Evolutionary conservation across 1,140 invertebrate species (phyloP), one percentile per base, ranked within the genome.

Genomic region (Penaeus chinensis): DNA sequence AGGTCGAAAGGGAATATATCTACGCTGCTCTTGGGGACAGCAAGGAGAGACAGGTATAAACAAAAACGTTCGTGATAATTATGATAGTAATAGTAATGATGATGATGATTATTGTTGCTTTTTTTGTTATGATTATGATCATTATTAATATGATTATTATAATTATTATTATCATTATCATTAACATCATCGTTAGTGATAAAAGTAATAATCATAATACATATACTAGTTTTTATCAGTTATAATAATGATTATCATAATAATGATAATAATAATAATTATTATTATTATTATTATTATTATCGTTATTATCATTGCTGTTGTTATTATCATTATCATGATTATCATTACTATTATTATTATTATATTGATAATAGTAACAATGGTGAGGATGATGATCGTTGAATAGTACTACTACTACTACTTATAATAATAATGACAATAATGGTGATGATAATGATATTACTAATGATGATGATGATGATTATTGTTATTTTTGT

Each of bases 1-100:
- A 91, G 19, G 90, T 91, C 20, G 94, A 94, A 91, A 91, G 91
- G 47, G 89, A 92, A 1, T 93, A 94, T 89, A 94, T 94, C 19
- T 79, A 90, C 61, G 90, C 87, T 4, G 54, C 89, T 90, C 89
- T 89, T 5, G 90, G 90, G 13, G 86, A 86, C 22, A 86, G 61
- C 47, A 91, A 89, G 71, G 82, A 89, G 4, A 69, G 47, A 32
- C 89, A 87, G 78, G 88, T 89, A 13, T 20, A 32, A 19, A 0
- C 13, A 19, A 16, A 3, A 0, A 32, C 37, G 32, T 0, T 3
- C 3, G 10, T 54, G 47, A 10, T 60, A 20, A 10, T 42, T 4
- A 42, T 42, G 7, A 42, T 42, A 42, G 37, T 32, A 0, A 42
- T 42, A 0, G 4, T 42, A 5, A 42, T 42, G 7, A 42, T 4